These are phyloP conservation scores for Hydroisotoma schaefferi DNA, from an alignment of 2,888 invertebrate genomes.

Conservation along the genomic window DNA sequence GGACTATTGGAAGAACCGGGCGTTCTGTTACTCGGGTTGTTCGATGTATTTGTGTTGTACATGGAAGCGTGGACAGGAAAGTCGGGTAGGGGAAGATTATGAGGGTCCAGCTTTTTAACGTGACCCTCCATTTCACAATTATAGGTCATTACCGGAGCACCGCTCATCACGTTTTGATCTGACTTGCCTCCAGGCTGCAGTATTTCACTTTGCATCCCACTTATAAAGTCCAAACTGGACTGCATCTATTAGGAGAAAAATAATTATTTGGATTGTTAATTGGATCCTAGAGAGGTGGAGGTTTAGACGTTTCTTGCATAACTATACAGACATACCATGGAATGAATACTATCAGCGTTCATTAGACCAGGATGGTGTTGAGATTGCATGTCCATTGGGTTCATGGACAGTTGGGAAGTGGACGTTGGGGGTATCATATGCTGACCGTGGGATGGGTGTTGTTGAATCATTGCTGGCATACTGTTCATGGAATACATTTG, in stretches of 20 bases:
- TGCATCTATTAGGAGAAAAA: constrained; percentile 21
- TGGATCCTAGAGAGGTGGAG: too few relatives aligned
- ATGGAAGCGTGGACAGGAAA: constrained; percentile 1
- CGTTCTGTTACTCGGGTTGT: constrained; percentile 15
- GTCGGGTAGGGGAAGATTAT: constrained; percentile 2
- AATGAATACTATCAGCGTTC: constrained; percentile 33
- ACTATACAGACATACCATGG: constrained; percentile 22
- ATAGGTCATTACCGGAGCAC: constrained; percentile 29
- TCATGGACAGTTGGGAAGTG: constrained; percentile 23
- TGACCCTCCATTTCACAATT: constrained; percentile 30
- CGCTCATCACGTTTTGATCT: constrained; percentile 3
- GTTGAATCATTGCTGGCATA: constrained; percentile 16
- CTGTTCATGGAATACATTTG: constrained; percentile 34
- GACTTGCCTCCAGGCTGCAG: constrained; percentile 13
- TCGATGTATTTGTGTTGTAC: constrained; percentile 13
- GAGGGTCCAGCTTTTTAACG: constrained; percentile 21
- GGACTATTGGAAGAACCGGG: constrained; percentile 21
- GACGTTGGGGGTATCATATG: constrained; percentile 13
- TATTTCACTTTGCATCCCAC: constrained; percentile 29
- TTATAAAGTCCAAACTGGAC: constrained; percentile 30
- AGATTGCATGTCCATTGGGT: constrained; percentile 29
- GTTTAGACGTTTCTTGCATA: not conserved
- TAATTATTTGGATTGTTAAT: not conserved
- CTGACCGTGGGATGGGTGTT: constrained; percentile 10
- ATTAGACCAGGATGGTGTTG: constrained; percentile 33